phyloP scores from a whole-genome alignment of 35 echinoderm and acorn worm genomes.

The Hemicentrotus pulcherrimus region DNA sequence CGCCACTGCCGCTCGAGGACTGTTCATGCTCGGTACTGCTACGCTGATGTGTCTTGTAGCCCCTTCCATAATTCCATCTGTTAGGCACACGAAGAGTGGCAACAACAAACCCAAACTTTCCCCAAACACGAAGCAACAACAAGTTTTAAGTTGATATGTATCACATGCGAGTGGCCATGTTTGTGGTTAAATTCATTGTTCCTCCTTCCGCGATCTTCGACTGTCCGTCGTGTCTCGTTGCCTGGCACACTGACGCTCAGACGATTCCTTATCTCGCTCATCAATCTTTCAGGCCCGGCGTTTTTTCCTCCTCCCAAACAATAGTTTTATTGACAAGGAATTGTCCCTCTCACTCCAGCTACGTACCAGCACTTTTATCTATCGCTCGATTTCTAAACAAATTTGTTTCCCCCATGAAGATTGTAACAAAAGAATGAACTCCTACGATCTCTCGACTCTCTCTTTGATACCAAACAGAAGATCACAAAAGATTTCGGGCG shows the following conservation, averaged over 20 bases:
- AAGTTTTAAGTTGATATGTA: not conserved
- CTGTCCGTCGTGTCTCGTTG: not conserved
- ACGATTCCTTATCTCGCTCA: not conserved
- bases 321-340: slow-evolving; percentile 25
- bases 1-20: slow-evolving; percentile 62
- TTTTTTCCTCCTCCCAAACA: not conserved
- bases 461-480: not conserved
- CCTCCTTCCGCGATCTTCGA: not conserved
- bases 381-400: not conserved
- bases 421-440: slow-evolving; percentile 20
- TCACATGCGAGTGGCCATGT: not conserved
- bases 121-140: too few species aligned
- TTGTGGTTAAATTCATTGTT: not conserved
- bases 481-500: slow-evolving; percentile 31
- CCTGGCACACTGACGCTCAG: slow-evolving; percentile 21
- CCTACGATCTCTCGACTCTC: not conserved
- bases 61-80: not conserved
- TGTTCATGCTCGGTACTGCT: slow-evolving; percentile 16
- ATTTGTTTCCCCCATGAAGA: slow-evolving; percentile 40
- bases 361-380: slow-evolving; percentile 17
- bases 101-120: not conserved
- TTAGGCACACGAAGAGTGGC: not conserved
- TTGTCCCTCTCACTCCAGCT: not conserved
- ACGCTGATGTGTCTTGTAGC: slow-evolving; percentile 39
- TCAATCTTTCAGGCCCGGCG: slow-evolving; percentile 17